Conservation (phyloP, 1,140 invertebrate genomes). For the Cyrtorhinus lividipennis region DNA sequence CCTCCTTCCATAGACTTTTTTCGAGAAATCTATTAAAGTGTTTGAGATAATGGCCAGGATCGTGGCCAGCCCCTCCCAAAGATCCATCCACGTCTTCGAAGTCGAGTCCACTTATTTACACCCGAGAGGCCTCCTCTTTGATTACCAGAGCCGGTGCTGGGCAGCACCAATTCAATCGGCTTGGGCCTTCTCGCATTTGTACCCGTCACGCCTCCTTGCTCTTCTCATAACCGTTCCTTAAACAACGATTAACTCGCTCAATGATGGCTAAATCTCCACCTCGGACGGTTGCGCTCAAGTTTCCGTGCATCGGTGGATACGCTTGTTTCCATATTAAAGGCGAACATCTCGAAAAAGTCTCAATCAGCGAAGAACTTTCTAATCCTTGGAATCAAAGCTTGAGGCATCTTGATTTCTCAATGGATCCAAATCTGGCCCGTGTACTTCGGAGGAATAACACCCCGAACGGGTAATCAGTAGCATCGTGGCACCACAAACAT, state of each 20-base stretch:
- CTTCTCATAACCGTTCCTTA: slow-evolving; percentile 1
- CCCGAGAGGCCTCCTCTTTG: slow-evolving; percentile 4
- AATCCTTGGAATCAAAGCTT: no score
- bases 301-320: no score
- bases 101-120: slow-evolving; percentile 6
- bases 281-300: no score
- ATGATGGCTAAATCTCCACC: background rate
- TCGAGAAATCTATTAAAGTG: slow-evolving; percentile 3
- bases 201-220: slow-evolving; percentile 6
- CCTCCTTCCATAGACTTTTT: background rate
- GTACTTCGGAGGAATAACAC: no score
- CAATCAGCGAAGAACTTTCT: no score
- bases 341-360: no score
- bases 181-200: slow-evolving; percentile 3
- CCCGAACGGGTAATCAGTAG: no score
- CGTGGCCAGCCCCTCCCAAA: slow-evolving; percentile 1
- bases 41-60: slow-evolving; percentile 3
- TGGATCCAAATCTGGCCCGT: no score
- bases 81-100: background rate
- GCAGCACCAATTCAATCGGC: slow-evolving; percentile 1
- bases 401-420: no score
- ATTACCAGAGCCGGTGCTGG: background rate
- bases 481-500: no score
- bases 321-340: no score
- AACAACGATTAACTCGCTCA: slow-evolving; percentile 1